phyloP scores from a whole-genome alignment of 23 tunicate species.

The Oikopleura dioica region DNA sequence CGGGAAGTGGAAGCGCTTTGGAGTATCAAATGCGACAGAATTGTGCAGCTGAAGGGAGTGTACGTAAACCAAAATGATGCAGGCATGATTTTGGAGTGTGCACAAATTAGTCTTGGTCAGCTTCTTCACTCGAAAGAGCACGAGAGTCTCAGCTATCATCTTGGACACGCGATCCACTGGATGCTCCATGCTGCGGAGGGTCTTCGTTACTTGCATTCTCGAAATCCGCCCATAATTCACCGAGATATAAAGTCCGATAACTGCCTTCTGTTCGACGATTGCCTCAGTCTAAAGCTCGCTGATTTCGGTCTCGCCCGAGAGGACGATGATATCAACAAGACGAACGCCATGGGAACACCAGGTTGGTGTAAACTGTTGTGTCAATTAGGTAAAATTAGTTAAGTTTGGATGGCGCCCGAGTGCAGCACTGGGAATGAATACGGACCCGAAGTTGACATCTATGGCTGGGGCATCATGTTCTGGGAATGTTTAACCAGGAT shows the following conservation, averaged over 20 bases:
- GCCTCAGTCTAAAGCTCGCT: not conserved
- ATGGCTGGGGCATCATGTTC: not conserved
- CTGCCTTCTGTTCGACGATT: constrained; percentile 1
- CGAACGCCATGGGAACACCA: not conserved
- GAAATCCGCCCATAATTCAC: not conserved
- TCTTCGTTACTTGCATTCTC: not conserved
- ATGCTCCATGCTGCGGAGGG: not conserved
- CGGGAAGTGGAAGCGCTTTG: too few relatives aligned
- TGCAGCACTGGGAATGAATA: not conserved
- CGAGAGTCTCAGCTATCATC: not conserved
- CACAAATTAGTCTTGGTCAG: too few relatives aligned
- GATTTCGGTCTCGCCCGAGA: constrained; percentile 11
- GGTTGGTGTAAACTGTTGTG: too few relatives aligned
- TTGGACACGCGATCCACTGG: not conserved
- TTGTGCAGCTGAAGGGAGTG: too few relatives aligned
- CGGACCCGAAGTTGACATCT: not conserved
- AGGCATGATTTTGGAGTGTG: too few relatives aligned
- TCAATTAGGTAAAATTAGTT: too few relatives aligned
- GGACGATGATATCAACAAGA: not conserved
- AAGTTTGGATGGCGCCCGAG: constrained; percentile 13
- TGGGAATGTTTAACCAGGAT: constrained; percentile 1
- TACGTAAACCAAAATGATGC: too few relatives aligned
- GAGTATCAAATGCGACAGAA: too few relatives aligned
- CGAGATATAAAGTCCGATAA: constrained; percentile 1
- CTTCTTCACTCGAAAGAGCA: not conserved